Conservation (phyloP, 2,113 vertebrate species). For the Vulpes ferrilata region DNA sequence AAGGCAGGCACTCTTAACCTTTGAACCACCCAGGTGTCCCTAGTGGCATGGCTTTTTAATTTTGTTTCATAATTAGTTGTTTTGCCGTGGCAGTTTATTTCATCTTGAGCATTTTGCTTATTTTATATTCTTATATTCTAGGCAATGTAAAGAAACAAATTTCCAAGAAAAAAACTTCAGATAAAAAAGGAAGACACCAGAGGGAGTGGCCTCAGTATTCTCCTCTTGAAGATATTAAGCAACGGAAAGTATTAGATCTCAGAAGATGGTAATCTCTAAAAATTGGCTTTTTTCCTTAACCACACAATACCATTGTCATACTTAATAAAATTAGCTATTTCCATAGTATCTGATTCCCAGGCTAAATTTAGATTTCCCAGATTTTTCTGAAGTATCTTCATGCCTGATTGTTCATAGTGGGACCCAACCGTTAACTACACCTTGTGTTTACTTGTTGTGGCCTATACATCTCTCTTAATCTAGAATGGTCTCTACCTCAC, state of each 20-base stretch:
- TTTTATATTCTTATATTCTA: conserved; percentile 85
- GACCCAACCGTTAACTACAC: background rate
- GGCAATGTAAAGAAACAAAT: conserved; percentile 93
- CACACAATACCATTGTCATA: background rate
- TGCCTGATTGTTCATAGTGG: background rate
- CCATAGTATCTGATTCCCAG: background rate
- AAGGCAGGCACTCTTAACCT: too few relatives aligned
- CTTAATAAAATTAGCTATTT: background rate
- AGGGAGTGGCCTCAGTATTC: conserved; percentile 90
- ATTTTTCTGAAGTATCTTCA: conserved; percentile 10
- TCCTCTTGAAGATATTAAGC: conserved; percentile 94
- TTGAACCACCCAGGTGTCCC: too few relatives aligned
- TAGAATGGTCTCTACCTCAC: background rate
- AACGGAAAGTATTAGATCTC: conserved; percentile 97
- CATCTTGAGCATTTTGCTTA: background rate
- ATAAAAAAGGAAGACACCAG: conserved; percentile 91
- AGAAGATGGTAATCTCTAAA: conserved; percentile 93
- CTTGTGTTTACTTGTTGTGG: background rate
- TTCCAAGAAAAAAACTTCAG: conserved; percentile 93
- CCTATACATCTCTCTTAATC: background rate
- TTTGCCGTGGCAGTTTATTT: background rate
- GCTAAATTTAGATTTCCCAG: background rate
- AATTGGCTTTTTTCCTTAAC: background rate
- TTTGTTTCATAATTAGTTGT: conserved; percentile 12
- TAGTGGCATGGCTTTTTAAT: background rate